phyloP scores from a whole-genome alignment of 64 coral and sea anemone genomes.

The Montipora foliosa region DNA sequence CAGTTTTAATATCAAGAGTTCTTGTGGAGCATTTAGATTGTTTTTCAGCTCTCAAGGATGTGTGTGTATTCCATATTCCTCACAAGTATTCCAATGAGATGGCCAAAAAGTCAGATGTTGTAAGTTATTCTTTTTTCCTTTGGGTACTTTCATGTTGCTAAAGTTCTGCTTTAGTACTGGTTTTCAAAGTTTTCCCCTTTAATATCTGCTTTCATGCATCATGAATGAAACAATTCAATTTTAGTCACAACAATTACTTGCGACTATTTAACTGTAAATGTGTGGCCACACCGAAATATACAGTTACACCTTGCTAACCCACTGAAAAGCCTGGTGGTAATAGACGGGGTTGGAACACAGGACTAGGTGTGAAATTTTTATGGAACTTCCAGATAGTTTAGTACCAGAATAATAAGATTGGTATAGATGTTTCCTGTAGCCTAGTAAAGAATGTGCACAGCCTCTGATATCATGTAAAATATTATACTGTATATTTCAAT shows the following conservation, averaged over 20 bases:
- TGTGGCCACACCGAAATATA: constrained; percentile 6
- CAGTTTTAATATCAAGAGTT: no score
- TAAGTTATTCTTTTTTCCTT: constrained; percentile 4
- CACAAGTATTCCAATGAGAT: neutral
- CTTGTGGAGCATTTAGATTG: no score
- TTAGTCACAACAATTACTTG: constrained; percentile 13
- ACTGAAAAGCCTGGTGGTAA: constrained; percentile 7
- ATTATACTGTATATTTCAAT: constrained; percentile 5
- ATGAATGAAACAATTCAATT: neutral
- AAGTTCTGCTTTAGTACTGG: neutral
- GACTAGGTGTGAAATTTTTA: neutral
- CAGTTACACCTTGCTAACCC: neutral
- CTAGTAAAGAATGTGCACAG: neutral
- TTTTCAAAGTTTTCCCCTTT: constrained; percentile 2
- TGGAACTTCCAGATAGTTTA: neutral
- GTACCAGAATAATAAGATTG: neutral
- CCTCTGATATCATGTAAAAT: neutral
- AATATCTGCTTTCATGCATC: neutral
- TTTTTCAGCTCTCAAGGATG: no score
- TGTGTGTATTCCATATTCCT: no score
- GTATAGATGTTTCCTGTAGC: constrained; percentile 6
- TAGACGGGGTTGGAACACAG: neutral
- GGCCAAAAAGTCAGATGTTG: neutral
- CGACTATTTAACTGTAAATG: constrained; percentile 5
- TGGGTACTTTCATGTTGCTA: neutral